Conservation (phyloP, 2,888 invertebrate genomes). For the Sinotaia quadrata region DNA sequence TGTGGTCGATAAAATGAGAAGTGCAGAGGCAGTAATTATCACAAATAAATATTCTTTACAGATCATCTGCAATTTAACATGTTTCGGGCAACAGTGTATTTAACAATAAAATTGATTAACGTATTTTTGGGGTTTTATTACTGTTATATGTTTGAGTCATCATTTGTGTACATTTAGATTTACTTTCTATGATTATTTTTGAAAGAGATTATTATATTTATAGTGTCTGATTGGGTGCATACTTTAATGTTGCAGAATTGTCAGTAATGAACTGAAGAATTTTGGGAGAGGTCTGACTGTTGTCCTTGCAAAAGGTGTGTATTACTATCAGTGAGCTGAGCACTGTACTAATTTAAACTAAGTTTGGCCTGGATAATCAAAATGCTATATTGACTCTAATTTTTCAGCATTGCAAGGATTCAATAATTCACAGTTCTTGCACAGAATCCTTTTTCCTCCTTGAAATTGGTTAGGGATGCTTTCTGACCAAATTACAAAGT, state of each 20-base stretch:
- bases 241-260: conserved; percentile 43
- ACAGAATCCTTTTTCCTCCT: too few relatives aligned
- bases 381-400: too few relatives aligned
- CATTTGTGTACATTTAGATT: neutral
- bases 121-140: neutral
- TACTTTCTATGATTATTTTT: neutral
- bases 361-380: too few relatives aligned
- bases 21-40: too few relatives aligned
- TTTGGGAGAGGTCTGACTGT: conserved; percentile 65
- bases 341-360: too few relatives aligned
- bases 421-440: too few relatives aligned
- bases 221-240: neutral
- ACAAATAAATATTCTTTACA: too few relatives aligned
- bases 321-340: too few relatives aligned
- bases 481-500: too few relatives aligned
- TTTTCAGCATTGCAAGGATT: neutral
- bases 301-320: conserved; percentile 62
- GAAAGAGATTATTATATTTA: neutral
- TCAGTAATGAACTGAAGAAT: conserved; percentile 56
- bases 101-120: neutral
- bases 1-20: too few relatives aligned
- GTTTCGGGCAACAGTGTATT: neutral
- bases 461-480: too few relatives aligned
- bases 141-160: neutral
- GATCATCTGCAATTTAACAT: too few relatives aligned